Evolutionary conservation across 2,113 vertebrate species (phyloP), one percentile per base, ranked within the genome.

Genomic region (Gymnarchus niloticus): DNA sequence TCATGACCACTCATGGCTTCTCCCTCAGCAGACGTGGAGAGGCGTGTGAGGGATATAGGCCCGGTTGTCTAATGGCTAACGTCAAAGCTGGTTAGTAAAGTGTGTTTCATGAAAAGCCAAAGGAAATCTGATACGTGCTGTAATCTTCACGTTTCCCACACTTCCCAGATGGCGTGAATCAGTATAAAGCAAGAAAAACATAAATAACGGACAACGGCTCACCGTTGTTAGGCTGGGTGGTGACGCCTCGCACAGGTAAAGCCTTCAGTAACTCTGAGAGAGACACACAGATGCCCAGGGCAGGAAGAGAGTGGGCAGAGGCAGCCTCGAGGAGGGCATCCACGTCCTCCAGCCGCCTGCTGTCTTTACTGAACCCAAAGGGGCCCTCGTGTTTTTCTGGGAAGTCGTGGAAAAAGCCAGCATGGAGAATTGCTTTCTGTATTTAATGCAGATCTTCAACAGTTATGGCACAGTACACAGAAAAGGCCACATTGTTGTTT

Each of bases 291-390:
- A 98, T 89, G 83, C 93, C 95, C 87, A 98, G 92, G 73, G 65
- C 93, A 8, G 95, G 90, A 17, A 98, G 86, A 49, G 96, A 96
- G 88, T 95, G 96, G 56, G 92, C 92, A 49, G 92, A 93, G 6
- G 96, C 95, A 19, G 95, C 94, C 81, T 91, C 85, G 86, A 95
- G 88, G 87, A 99, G 95, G 21, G 93, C 92, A 28, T 90, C 90
- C 5, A 93, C 89, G 85, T 95, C 92, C 37, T 97, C 86, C 85
- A 99, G 92, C 37, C 94, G 95, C 61, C 93, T 91, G 28, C 95
- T 95, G 12, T 91, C 90, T 85, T 91, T 87, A 92, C 96, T 96
- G 90, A 99, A 99, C 10, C 95, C 95, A 81, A 92, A 93, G 7
- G 89, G 91, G 81, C 93, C 93, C 0, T 46, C 83, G 56, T 88